Base-by-base conservation (phyloP, 2,797 vertebrate species). In the Aulostomus chinensis region DNA sequence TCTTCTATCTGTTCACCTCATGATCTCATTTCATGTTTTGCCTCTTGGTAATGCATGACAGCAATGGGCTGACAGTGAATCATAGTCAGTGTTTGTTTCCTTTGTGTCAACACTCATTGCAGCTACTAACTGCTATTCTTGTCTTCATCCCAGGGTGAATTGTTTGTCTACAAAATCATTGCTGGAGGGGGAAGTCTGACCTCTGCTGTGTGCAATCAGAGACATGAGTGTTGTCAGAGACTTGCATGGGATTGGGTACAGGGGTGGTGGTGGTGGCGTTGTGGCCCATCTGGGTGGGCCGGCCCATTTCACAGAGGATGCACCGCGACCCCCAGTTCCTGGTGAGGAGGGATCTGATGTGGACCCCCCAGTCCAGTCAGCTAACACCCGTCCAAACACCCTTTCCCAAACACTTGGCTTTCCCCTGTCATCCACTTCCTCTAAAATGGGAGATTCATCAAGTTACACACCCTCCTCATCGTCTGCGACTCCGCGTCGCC, bases 221-320 rank as follows among this genome's bases (percentile, higher is more conserved):
- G 86, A 88, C 86, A 90, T 90, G 88, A 90, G 86, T 69, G 83
- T 86, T 62, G 83, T 88, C 82, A 86, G 86, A 86, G 88, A 90
- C 73, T 73, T 86, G 67, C 83, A 83, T 63, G 88, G 88, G 62
- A 84, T 86, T 7, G 85, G 80, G 47, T 88, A 68, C 80, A 72
- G 84, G 64, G 80, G 84, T 2, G 78, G 60, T 10, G 75, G 72
- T 2, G 74, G 80, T 10, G 84, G 81, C 28, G 81, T 85, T 33
- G 79, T 78, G 68, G 73, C 79, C 60, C 57, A 81, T 36, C 50
- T 87, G 42, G 75, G 58, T 7, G 78, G 71, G 58, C 80, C 84
- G 12, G 84, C 83, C 74, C 94, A 94, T 85, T 98, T 98, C 88
- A 95, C 94, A 1, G 95, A 98, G 87, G 94, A 96, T 87, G 94